Conservation (phyloP, 2,888 invertebrate species). For the Petrolisthes manimaculis region DNA sequence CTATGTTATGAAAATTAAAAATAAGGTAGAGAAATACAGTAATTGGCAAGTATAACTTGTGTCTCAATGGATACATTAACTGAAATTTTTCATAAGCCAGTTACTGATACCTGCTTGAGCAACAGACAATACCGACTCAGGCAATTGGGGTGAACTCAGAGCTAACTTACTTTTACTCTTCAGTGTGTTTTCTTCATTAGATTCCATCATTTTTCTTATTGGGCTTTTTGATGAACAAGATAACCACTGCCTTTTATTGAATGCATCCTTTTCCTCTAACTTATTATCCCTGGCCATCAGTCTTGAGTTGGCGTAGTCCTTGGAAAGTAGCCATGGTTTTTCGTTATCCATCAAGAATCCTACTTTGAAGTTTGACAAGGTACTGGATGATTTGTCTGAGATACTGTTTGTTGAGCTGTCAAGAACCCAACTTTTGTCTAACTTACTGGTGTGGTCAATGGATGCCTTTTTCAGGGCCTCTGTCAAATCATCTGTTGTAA, state of each 20-base stretch:
- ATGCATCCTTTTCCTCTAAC: slow-evolving; percentile 1
- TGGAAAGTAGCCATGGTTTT: slow-evolving; percentile 21
- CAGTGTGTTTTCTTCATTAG: neutral
- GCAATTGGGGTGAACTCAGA: neutral
- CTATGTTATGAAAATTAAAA: too few species aligned
- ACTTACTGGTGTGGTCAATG: neutral
- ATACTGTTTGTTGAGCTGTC: neutral
- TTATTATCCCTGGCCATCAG: slow-evolving; percentile 6
- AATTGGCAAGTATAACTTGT: too few species aligned
- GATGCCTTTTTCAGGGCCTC: slow-evolving; percentile 36
- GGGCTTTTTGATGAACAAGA: slow-evolving; percentile 1
- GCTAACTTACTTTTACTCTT: neutral
- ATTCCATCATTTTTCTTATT: neutral
- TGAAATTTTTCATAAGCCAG: slow-evolving; percentile 21
- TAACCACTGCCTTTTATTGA: slow-evolving; percentile 20
- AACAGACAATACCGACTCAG: slow-evolving; percentile 4
- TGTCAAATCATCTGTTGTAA: slow-evolving; percentile 32
- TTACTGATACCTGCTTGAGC: slow-evolving; percentile 17
- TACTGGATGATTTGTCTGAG: neutral
- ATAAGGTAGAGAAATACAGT: too few species aligned
- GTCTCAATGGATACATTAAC: neutral
- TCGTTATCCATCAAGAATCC: neutral
- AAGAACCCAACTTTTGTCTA: neutral
- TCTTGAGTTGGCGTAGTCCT: neutral
- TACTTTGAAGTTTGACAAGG: too few species aligned